A percentile compares a stretch with the other conserved stretches of the same genome.
Evolutionary conservation across 2,888 invertebrate genomes (phyloP).

Genomic region (Apocheima hispidaria): DNA sequence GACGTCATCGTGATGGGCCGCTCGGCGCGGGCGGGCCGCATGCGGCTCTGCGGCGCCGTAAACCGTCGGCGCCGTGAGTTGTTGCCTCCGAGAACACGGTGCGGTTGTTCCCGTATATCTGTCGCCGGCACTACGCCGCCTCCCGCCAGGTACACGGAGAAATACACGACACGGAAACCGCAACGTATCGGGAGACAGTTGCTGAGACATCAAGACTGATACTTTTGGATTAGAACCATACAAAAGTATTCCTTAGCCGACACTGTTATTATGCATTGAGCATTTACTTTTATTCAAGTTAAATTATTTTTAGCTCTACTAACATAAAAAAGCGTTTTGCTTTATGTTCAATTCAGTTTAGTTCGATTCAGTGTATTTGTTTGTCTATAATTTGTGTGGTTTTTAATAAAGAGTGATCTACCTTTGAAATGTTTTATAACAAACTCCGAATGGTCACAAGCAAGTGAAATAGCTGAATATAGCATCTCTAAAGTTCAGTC

Average conservation of each 20-base stretch:
- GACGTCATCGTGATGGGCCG: constrained; percentile 6
- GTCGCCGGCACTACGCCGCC: constrained; percentile 34
- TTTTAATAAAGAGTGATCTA: too few species aligned
- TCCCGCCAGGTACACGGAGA: constrained; percentile 8
- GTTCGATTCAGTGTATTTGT: too few species aligned
- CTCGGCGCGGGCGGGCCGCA: background rate
- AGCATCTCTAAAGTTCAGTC: constrained; percentile 1
- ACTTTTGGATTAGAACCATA: background rate
- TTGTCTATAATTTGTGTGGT: too few species aligned
- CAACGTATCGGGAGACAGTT: background rate
- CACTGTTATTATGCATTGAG: background rate
- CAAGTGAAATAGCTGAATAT: too few species aligned
- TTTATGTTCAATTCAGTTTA: too few species aligned
- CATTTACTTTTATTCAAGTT: too few species aligned
- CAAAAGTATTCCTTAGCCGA: background rate
- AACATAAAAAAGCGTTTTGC: too few species aligned
- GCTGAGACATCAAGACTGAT: background rate
- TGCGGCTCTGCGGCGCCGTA: constrained; percentile 19
- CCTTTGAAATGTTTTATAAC: too few species aligned
- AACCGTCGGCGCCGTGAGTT: constrained; percentile 13
- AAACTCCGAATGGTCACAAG: too few species aligned
- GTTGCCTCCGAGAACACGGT: background rate
- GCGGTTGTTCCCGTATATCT: constrained; percentile 36
- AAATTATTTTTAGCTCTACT: too few species aligned
- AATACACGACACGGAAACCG: constrained; percentile 11